Base-by-base conservation (phyloP, 2,888 invertebrate species). In the Eilema caniola region DNA sequence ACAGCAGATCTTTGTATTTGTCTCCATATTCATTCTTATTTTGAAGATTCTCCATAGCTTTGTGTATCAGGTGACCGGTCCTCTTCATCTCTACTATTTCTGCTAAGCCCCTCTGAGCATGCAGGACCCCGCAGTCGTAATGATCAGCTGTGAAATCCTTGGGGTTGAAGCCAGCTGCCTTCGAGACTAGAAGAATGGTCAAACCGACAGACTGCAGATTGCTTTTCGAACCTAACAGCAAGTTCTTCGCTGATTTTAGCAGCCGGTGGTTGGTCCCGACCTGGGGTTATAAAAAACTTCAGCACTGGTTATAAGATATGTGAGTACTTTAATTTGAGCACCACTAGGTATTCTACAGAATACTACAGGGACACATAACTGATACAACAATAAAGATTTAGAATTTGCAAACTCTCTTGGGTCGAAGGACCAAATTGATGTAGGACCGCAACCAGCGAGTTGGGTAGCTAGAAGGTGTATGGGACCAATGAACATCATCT, bases 61-160 rank as follows among this genome's bases (percentile, higher is more conserved):
- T 94, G 63, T 95, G 95, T 61, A 95, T 91, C 84, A 94, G 85
- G 76, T 95, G 95, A 0, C 94, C 95, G 0, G 93, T 95, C 23
- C 95, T 84, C 80, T 95, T 95, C 95, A 95, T 95, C 85, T 95
- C 95, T 59, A 95, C 94, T 1, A 95, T 94, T 80, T 95, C 95
- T 0, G 95, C 94, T 66, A 95, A 79, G 1, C 93, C 95, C 77
- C 96, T 88, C 85, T 95, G 95, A 16, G 95, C 86, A 85, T 95
- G 93, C 69, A 96, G 83, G 0, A 95, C 89, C 4, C 91, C 93
- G 0, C 92, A 93, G 33, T 91, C 90, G 41, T 92, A 89, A 2
- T 88, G 89, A n/a, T 93, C 92, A 20, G 82, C 78, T 2, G 83
- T 86, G 69, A 84, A 89, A 10, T 88, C 84, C 4, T 69, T 33